Conservation (phyloP, 1,140 invertebrate species). For the Formica selysi region DNA sequence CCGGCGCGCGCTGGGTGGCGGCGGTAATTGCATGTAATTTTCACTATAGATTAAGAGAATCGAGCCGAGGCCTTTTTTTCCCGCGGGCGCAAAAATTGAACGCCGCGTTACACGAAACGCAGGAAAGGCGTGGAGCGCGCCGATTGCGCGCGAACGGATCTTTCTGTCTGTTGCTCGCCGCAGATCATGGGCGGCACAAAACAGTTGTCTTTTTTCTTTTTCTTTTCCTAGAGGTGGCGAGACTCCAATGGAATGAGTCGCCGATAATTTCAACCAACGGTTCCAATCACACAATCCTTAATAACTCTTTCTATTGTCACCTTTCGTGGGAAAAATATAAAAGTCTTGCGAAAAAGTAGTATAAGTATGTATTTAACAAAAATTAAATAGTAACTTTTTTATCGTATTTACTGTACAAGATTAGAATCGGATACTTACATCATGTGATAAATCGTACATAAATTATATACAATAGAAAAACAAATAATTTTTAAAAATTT, state of each 20-base stretch:
- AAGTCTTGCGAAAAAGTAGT: not conserved
- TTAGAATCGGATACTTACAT: not conserved
- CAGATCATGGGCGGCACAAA: slow-evolving; percentile 17
- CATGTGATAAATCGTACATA: not conserved
- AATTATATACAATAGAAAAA: not conserved
- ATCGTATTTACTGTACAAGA: not conserved
- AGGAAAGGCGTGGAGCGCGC: slow-evolving; percentile 56
- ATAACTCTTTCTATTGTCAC: not conserved
- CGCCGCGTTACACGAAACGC: slow-evolving; percentile 70
- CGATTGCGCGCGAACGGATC: slow-evolving; percentile 29
- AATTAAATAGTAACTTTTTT: not conserved
- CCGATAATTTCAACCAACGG: slow-evolving; percentile 8
- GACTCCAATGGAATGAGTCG: not conserved
- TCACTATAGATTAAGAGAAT: slow-evolving; percentile 78
- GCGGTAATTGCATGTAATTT: slow-evolving; percentile 77
- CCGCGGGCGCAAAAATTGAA: slow-evolving; percentile 66
- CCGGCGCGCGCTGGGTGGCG: slow-evolving; percentile 75
- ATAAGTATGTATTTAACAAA: not conserved
- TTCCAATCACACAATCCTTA: not conserved
- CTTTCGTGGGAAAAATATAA: not conserved
- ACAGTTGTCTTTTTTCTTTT: not conserved
- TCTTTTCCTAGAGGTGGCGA: not conserved
- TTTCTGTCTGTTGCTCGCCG: slow-evolving; percentile 44
- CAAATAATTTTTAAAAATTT: not conserved
- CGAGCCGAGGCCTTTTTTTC: slow-evolving; percentile 67